Base-by-base conservation (phyloP, 2,797 vertebrate genomes). In the Neosilurus mollespiculum region DNA sequence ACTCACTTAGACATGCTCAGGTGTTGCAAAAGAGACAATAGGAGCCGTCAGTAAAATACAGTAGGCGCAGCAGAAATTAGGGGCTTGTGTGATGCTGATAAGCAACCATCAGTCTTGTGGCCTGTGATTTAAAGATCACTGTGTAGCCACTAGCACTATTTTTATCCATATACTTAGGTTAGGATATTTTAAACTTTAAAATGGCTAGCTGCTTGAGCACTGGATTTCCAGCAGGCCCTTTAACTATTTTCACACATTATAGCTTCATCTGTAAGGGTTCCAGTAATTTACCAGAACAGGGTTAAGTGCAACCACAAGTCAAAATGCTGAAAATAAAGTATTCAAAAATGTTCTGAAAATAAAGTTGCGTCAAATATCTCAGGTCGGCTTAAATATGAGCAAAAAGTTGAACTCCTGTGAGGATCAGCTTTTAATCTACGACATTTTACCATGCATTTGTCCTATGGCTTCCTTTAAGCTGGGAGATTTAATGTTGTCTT, bases 41-140 rank as follows among this genome's bases (percentile, higher is more conserved):
- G 69, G 87, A 88, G 81, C 89, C 84, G 87, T 86, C 75, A 82
- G 70, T 88, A 86, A 90, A 89, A 83, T 85, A 86, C 81, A 88
- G 87, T 83, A 83, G 69, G 54, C 54, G 81, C 56, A 69, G 86
- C 59, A 67, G 83, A 93, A 94, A 94, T 93, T 84, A 85, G 91
- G 86, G 90, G 89, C 92, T 91, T 93, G 90, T 88, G 88, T 90
- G 90, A 88, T 87, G 84, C 59, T 83, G 86, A 92, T 91, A 93
- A 94, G 94, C 91, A 93, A 83, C 91, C 91, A 92, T 92, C 90
- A 90, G 87, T 91, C 85, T 43, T 85, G 78, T 80, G 88, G 90
- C 90, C 88, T 90, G 92, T 94, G 90, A 94, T 94, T 95, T 93
- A 90, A 87, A 89, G 91, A 91, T 93, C 87, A 88, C 80, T 51